Base-by-base conservation (phyloP, 1,140 invertebrate species). In the Aphaenogaster rudis region DNA sequence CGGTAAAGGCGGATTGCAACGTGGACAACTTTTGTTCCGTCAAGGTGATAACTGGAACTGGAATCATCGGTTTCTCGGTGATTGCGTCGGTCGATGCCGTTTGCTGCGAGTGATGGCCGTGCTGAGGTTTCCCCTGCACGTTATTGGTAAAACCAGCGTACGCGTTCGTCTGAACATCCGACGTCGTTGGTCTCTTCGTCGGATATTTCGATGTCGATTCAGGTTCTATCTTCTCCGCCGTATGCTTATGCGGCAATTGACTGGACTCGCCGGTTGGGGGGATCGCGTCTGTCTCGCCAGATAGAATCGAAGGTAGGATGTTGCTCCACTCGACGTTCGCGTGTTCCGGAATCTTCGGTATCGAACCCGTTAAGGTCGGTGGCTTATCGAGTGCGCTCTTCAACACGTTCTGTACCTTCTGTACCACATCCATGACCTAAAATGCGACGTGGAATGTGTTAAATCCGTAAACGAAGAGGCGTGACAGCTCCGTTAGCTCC, bases 371-470 rank as follows among this genome's bases (percentile, higher is more conserved):
- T 15, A 96, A 95, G 48, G 96, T 95, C 0, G 96, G 95, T 17
- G 96, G 96, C 93, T 97, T 97, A 74, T 96, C 97, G 92, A 98
- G 96, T 95, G 98, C 97, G 61, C 97, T 96, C 95, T 97, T 98
- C 0, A 98, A 93, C 15, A 98, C 97, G 94, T 97, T 98, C 93
- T 98, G 97, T 3, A 98, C 98, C 91, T 97, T 98, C 64, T 97
- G 96, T 0, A 98, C 97, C 7, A 98, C 97, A 86, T 97, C 97
- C 86, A 97, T 97, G 3, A 98, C 97, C 94, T 97, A 59, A 33
- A 91, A 89, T 42, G 54, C 59, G 50, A 86, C 9, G 61, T 48
- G 42, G 42, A 50, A 76, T 76, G 28, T 63, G 13, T 74, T 61
- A 84, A 84, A 84, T 61, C 57, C 17, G 64, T 81, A 80, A 54